phyloP scores from a whole-genome alignment of 2,888 invertebrate genomes.

The Eristalis intricaria region DNA sequence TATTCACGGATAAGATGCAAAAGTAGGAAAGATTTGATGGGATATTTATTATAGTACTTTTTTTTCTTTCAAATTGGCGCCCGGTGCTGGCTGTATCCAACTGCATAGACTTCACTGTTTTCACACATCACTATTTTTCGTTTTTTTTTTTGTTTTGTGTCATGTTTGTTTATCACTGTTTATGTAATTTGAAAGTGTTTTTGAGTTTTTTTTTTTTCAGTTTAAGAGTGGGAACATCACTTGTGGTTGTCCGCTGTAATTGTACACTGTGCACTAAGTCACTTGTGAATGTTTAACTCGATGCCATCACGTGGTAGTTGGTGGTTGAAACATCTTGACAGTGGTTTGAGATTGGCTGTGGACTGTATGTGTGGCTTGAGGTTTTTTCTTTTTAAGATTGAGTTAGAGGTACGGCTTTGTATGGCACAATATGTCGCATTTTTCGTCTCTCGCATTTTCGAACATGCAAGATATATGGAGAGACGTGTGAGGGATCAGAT shows the following conservation, averaged over 20 bases:
- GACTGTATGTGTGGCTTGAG: neutral
- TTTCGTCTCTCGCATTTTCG: no score
- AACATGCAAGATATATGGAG: no score
- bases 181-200: conserved; percentile 29
- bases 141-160: conserved; percentile 6
- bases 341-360: neutral
- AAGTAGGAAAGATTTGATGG: neutral
- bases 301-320: conserved; percentile 16
- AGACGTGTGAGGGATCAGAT: no score
- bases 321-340: neutral
- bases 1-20: conserved; percentile 18
- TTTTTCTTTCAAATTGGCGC: conserved; percentile 54
- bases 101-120: conserved; percentile 48
- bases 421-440: no score
- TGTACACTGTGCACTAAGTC: neutral
- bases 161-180: conserved; percentile 36
- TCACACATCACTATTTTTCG: conserved; percentile 27
- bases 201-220: neutral
- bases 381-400: neutral
- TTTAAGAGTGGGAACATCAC: neutral
- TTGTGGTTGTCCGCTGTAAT: neutral
- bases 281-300: neutral
- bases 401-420: neutral
- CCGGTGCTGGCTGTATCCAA: conserved; percentile 55
- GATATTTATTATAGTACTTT: neutral